Base-by-base conservation (phyloP, 2,113 vertebrate species). In the Polypterus bichir region DNA sequence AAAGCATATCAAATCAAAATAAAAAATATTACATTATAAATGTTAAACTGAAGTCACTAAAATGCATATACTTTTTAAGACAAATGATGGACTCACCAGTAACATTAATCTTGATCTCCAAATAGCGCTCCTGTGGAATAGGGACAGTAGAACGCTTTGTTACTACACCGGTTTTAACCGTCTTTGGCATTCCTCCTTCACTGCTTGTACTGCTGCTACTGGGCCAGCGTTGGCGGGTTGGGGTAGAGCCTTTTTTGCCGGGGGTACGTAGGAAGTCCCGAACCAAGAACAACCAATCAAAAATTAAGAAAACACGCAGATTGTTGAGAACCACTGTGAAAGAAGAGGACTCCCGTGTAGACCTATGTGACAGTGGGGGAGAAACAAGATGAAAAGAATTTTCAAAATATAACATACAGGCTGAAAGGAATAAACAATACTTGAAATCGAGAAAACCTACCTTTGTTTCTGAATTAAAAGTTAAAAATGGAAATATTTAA, bases 271-370 rank as follows among this genome's bases (percentile, higher is more conserved):
- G 71, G 66, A 99, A 98, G 66, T 92, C 89, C 7, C 82, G 86
- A 3, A 99, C 91, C 54, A 94, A 79, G 45, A 91, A 73, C 44
- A 99, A 65, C 96, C 96, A 99, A 73, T 97, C 94, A 62, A 99
- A 98, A 71, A 98, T 97, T 46, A 98, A 83, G 65, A 99, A 96
- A 0, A 99, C 93, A 3, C 96, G 82, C 7, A 97, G 86, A 66
- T 94, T 98, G 77, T 99, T 98, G 68, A 98, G 86, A 57, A 99
- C 92, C 5, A 97, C 87, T 0, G 96, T 99, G 70, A 98, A 99
- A 76, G 84, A 91, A 59, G 96, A 99, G 1, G 89, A 89, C 58
- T 98, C 93, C 49, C 90, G 88, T 0, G 94, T 94, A 53, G 92
- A 95, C 66, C 96, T 99, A 68, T 5, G 49, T 9, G 48, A 64